phyloP scores from a whole-genome alignment of 2,797 vertebrate genomes.

The Typhlichthys eigenmanni region DNA sequence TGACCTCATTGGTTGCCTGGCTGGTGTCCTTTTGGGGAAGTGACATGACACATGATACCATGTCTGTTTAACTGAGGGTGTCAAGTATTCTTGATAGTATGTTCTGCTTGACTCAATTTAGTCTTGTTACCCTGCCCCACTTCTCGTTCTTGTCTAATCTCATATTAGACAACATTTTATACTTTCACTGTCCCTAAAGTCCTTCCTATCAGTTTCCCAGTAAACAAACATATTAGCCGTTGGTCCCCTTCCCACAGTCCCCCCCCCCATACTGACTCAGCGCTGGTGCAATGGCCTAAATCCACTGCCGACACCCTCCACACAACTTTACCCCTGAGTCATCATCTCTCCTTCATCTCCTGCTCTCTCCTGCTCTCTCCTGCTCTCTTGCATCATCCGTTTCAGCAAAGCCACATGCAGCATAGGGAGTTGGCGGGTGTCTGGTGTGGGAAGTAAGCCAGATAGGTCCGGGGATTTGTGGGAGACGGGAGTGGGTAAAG shows the following conservation, averaged over 20 bases:
- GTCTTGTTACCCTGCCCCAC: constrained; percentile 8
- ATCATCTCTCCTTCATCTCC: not conserved
- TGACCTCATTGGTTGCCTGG: constrained; percentile 33
- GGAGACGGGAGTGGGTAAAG: constrained; percentile 55
- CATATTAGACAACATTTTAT: constrained; percentile 2
- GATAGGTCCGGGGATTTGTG: constrained; percentile 67
- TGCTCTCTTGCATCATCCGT: constrained; percentile 49
- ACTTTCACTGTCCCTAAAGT: constrained; percentile 1
- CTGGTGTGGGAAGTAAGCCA: constrained; percentile 68
- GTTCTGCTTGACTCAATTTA: not conserved
- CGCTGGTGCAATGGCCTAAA: constrained; percentile 64
- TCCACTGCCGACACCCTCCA: constrained; percentile 36
- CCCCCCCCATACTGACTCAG: constrained; percentile 63
- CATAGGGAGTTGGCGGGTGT: constrained; percentile 42
- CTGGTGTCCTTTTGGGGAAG: not conserved
- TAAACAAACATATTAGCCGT: constrained; percentile 28
- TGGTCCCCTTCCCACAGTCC: constrained; percentile 45
- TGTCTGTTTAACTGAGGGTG: constrained; percentile 8
- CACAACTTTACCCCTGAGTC: constrained; percentile 57
- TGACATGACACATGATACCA: not conserved
- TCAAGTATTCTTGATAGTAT: constrained; percentile 3
- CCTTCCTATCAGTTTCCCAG: constrained; percentile 31
- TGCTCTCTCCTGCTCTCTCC: constrained; percentile 10
- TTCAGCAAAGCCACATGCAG: constrained; percentile 49
- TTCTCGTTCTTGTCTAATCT: constrained; percentile 34